These are phyloP conservation scores for Leptopterna dolabrata DNA, from an alignment of 2,888 invertebrate species.

Conservation along the genomic window DNA sequence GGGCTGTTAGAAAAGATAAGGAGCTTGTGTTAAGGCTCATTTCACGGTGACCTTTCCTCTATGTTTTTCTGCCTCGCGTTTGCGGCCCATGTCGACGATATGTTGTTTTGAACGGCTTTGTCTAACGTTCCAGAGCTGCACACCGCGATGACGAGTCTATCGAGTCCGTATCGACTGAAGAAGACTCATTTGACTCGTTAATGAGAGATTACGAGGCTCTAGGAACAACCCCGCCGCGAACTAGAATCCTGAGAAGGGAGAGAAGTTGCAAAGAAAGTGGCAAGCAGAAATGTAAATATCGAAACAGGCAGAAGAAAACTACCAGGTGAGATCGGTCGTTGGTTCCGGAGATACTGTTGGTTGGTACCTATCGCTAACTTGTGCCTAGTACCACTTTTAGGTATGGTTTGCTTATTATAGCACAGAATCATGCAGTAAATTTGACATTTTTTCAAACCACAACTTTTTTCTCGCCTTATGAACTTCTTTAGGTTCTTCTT, in stretches of 20 bases:
- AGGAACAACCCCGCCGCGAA: conserved; percentile 83
- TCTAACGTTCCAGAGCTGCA: neutral
- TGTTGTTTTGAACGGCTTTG: neutral
- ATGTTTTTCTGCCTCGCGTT: no score
- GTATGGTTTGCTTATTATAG: no score
- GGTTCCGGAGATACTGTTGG: neutral
- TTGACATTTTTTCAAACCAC: no score
- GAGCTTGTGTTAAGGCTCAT: neutral
- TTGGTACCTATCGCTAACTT: no score
- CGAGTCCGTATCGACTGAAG: conserved; percentile 48
- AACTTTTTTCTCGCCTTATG: no score
- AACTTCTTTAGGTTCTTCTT: no score
- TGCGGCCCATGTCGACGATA: neutral
- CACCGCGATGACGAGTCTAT: conserved; percentile 8
- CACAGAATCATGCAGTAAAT: no score
- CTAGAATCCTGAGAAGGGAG: conserved; percentile 73
- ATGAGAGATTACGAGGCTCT: conserved; percentile 71
- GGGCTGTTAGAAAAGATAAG: neutral
- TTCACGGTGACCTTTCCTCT: neutral
- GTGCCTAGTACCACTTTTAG: no score
- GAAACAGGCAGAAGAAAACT: conserved; percentile 9
- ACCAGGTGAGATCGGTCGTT: conserved; percentile 14
- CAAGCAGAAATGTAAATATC: neutral
- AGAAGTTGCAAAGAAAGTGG: conserved; percentile 68
- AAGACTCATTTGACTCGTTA: conserved; percentile 61